Conservation (phyloP, 92 coral and sea anemone genomes). For the Bergia puertoricense region DNA sequence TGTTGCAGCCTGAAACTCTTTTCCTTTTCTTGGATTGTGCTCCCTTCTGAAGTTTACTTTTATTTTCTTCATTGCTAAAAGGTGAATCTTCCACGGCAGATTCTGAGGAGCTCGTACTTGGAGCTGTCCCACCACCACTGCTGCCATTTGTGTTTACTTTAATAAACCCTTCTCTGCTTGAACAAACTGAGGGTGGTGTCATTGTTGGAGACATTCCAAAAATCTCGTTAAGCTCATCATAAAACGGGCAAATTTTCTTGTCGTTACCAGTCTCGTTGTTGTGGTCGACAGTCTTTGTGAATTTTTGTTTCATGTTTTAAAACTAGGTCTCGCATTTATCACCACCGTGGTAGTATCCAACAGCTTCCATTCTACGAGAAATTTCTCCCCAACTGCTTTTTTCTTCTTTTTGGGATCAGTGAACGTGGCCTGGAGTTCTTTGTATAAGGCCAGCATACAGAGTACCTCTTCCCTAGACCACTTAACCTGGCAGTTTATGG, state of each 20-base stretch:
- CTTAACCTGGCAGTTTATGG: constrained; percentile 29
- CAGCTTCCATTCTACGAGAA: constrained; percentile 45
- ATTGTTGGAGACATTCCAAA: constrained; percentile 56
- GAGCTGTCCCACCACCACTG: constrained; percentile 6
- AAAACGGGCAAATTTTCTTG: constrained; percentile 53
- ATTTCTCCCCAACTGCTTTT: constrained; percentile 62
- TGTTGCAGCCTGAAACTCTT: constrained; percentile 22
- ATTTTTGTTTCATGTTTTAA: constrained; percentile 45
- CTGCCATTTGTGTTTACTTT: not conserved
- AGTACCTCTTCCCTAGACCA: constrained; percentile 58
- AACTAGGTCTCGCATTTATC: constrained; percentile 12
- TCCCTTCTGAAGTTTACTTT: not conserved
- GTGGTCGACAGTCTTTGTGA: constrained; percentile 57
- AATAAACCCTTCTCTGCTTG: constrained; percentile 44
- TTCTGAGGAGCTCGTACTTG: constrained; percentile 24
- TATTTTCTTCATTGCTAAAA: not conserved
- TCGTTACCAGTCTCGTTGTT: constrained; percentile 58
- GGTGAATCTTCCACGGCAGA: constrained; percentile 24
- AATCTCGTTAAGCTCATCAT: constrained; percentile 57
- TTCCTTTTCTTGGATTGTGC: not conserved
- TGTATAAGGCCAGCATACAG: constrained; percentile 47
- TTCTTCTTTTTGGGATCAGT: constrained; percentile 53
- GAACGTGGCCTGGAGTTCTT: constrained; percentile 46
- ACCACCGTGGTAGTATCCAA: constrained; percentile 51
- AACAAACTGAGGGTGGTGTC: constrained; percentile 60